Evolutionary conservation across 2,888 invertebrate genomes (phyloP).

Genomic region (Nomada goodeniana): DNA sequence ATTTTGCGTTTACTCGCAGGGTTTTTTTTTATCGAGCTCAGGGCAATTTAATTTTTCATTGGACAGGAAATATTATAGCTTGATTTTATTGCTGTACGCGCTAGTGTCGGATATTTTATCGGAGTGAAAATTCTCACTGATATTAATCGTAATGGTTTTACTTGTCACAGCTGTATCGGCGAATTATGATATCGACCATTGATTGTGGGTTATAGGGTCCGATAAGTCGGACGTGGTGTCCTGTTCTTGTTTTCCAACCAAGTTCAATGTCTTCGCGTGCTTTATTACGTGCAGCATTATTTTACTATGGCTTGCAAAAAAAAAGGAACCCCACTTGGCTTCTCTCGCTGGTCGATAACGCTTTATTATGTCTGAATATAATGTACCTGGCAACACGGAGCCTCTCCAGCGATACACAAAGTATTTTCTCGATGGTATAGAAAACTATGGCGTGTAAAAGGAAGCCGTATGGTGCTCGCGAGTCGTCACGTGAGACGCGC

Average conservation of each 20-base stretch:
- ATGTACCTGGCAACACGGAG: conserved; percentile 40
- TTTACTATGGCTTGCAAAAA: conserved; percentile 20
- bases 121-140: no score
- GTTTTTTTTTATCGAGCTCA: not conserved
- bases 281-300: conserved; percentile 10
- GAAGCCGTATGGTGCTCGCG: conserved; percentile 55
- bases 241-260: not conserved
- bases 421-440: conserved; percentile 24
- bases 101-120: not conserved
- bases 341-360: conserved; percentile 44
- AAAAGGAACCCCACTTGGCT: conserved; percentile 3
- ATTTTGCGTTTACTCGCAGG: not conserved
- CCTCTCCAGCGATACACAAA: conserved; percentile 26
- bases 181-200: not conserved
- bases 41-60: not conserved
- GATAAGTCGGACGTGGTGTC: not conserved
- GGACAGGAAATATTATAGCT: not conserved
- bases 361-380: conserved; percentile 51
- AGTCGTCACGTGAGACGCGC: conserved; percentile 58
- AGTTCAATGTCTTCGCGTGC: conserved; percentile 30
- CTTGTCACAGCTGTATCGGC: not conserved
- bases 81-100: not conserved
- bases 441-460: conserved; percentile 57
- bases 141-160: not conserved
- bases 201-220: not conserved